Evolutionary conservation across 2,113 vertebrate species (phyloP).

Genomic region (Nerophis lumbriciformis): DNA sequence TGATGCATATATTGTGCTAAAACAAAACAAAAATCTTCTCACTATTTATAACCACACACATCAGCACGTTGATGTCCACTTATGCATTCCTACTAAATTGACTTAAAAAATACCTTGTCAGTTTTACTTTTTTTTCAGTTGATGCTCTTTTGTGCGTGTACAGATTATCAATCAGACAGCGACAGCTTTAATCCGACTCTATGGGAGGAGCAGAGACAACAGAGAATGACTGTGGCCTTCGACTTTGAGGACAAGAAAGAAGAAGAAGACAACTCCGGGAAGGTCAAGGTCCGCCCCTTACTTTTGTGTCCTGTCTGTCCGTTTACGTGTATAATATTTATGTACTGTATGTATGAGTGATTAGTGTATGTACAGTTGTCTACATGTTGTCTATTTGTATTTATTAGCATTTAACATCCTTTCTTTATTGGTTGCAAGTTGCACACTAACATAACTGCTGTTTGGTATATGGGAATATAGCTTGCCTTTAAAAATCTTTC

Average conservation of each 20-base stretch:
- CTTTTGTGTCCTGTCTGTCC: constrained; percentile 10
- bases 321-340: not conserved
- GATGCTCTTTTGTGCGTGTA: constrained; percentile 1
- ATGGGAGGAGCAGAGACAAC: constrained; percentile 98
- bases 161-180: constrained; percentile 98
- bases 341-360: not conserved
- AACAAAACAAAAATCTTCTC: too few species aligned
- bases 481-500: too few species aligned
- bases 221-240: constrained; percentile 97
- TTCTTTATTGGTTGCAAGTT: too few species aligned
- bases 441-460: too few species aligned
- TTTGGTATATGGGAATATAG: too few species aligned
- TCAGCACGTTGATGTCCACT: too few species aligned
- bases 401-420: too few species aligned
- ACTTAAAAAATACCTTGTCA: not conserved
- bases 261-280: constrained; percentile 90
- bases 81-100: not conserved
- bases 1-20: too few species aligned
- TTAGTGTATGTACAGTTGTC: not conserved
- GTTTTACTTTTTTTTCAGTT: not conserved
- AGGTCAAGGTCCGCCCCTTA: constrained; percentile 83
- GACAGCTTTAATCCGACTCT: constrained; percentile 97
- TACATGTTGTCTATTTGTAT: not conserved
- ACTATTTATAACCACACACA: too few species aligned
- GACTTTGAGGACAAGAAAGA: constrained; percentile 98